Percentiles rank a stretch among this genome's conserved stretches.
Evolutionary conservation across 1,140 invertebrate genomes (phyloP).

Genomic region (Adoxophyes honmai): DNA sequence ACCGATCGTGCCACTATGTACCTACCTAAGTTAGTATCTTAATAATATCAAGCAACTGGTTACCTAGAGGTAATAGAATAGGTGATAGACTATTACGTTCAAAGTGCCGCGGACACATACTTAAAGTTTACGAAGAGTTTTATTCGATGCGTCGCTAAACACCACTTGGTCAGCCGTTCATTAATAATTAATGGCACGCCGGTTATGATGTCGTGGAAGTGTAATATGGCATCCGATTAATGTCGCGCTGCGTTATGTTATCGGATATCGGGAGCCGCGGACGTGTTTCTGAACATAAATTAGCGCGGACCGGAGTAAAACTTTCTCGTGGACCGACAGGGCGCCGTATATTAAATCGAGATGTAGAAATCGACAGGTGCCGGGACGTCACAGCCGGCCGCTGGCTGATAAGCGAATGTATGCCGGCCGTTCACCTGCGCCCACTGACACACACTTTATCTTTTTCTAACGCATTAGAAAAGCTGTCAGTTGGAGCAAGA

Average conservation of each 20-base stretch:
- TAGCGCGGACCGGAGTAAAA: constrained; percentile 5
- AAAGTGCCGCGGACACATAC: too few relatives aligned
- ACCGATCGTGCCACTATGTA: too few relatives aligned
- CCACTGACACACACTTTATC: constrained; percentile 55
- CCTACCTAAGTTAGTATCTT: too few relatives aligned
- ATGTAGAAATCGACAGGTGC: constrained; percentile 52
- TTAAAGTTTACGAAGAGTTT: too few relatives aligned
- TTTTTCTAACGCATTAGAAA: constrained; percentile 29
- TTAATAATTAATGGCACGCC: too few relatives aligned
- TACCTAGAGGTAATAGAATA: too few relatives aligned
- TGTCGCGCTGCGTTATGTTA: constrained; percentile 9
- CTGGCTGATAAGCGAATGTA: constrained; percentile 68
- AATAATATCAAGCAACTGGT: too few relatives aligned
- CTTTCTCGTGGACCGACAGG: constrained; percentile 18
- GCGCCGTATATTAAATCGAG: constrained; percentile 20
- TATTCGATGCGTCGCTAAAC: too few relatives aligned
- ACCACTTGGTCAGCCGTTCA: too few relatives aligned
- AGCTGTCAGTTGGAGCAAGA: constrained; percentile 25
- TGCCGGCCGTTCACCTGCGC: constrained; percentile 70
- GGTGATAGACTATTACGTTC: too few relatives aligned
- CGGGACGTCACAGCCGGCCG: constrained; percentile 59
- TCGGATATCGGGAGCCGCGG: constrained; percentile 3
- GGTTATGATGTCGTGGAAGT: too few relatives aligned
- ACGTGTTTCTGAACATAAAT: constrained; percentile 18
- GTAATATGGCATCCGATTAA: constrained; percentile 2